Evolutionary conservation across 2,797 vertebrate species (phyloP), one percentile per base, ranked within the genome.

Genomic region (Pyrocephalus nanus): DNA sequence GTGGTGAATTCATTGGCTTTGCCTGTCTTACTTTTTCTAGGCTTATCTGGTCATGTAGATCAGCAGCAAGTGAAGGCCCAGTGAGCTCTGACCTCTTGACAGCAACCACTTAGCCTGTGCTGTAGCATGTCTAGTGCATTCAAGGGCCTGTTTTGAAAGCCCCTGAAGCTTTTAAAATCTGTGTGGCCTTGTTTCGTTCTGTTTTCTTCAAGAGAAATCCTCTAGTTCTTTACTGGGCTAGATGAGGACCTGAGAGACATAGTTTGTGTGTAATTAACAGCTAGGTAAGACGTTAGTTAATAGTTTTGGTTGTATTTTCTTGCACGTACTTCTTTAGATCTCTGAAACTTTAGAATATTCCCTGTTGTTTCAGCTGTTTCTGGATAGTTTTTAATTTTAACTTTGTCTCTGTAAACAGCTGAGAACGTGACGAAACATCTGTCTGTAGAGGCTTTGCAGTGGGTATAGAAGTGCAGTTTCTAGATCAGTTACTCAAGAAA

Each of bases 361-460:
- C 8, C 22, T 81, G 26, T 73, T 87, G 11, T 61, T 77, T 61
- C 42, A 93, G 47, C 40, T 92, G 60, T 42, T 89, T 67, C 67
- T 78, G 12, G 29, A 79, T 93, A 74, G 22, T n/a, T 93, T 94
- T 84, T 85, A 8, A 51, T 78, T 84, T 93, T 58, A 74, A 40
- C 42, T 86, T 70, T 29, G 15, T 73, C 38, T 84, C 77, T n/a
- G 16, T 75, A 73, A 90, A 13, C 36, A 60, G 18, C 77, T 57
- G 50, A 78, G 66, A 53, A 34, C 16, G 20, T n/a, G 30, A 34
- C 62, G 58, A 75, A 90, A 38, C 11, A 62, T 1, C 18, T 71
- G 51, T 34, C 15, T 76, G 19, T 13, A 70, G 60, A 58, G 43
- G 58, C 67, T 86, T 42, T 86, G 48, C 58, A 23, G 3, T 21